A percentile compares a stretch with the other conserved stretches of the same genome.
phyloP scores from a whole-genome alignment of 2,888 invertebrate genomes.

The Desoria tigrina region DNA sequence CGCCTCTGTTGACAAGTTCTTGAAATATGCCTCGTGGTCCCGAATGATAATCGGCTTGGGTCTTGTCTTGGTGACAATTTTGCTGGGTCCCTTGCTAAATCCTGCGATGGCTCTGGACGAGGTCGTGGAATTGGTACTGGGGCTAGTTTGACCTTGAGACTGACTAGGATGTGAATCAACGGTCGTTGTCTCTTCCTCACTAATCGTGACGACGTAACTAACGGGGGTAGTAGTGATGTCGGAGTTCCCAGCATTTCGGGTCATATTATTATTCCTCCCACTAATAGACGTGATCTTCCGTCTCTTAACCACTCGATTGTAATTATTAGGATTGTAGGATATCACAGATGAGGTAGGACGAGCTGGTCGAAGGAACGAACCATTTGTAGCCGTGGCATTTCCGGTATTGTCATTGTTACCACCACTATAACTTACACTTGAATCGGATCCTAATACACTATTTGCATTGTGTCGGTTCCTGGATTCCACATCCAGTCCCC shows the following conservation, averaged over 20 bases:
- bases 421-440: background rate
- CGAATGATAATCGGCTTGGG: conserved; percentile 39
- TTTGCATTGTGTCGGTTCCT: conserved; percentile 26
- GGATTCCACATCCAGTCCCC: background rate
- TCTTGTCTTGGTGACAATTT: conserved; percentile 21
- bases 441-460: conserved; percentile 1
- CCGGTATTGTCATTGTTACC: background rate
- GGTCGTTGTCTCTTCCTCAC: conserved; percentile 16
- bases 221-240: conserved; percentile 19
- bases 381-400: background rate
- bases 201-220: conserved; percentile 4
- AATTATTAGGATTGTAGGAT: conserved; percentile 43
- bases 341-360: conserved; percentile 47
- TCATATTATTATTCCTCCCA: conserved; percentile 11
- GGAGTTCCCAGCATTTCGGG: conserved; percentile 7
- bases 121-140: background rate
- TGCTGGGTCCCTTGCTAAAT: conserved; percentile 21
- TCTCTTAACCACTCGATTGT: conserved; percentile 47
- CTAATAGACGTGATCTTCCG: conserved; percentile 34
- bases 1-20: conserved; percentile 2
- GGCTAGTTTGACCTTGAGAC: conserved; percentile 20
- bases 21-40: conserved; percentile 26
- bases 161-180: conserved; percentile 19
- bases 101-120: conserved; percentile 16
- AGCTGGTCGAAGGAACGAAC: conserved; percentile 8